A percentile compares a stretch with the other conserved stretches of the same genome.
phyloP scores from a whole-genome alignment of 2,888 invertebrate genomes.

The Lasius fuliginosus region DNA sequence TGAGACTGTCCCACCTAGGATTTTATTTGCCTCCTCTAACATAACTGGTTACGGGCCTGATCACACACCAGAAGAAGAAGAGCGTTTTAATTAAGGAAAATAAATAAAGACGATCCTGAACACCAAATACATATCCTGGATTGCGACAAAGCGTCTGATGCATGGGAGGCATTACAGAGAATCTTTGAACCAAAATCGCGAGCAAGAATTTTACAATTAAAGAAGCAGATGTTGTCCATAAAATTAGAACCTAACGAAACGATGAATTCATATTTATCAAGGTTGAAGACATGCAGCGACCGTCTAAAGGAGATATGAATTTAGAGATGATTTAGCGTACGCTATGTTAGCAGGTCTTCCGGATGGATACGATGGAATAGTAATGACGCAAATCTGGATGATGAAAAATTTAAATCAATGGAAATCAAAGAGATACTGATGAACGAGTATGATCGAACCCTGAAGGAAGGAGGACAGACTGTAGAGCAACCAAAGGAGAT shows the following conservation, averaged over 20 bases:
- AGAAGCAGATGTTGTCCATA: constrained; percentile 48
- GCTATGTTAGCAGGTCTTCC: too few species aligned
- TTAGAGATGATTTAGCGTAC: too few species aligned
- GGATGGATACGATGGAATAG: too few species aligned
- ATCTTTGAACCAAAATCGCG: constrained; percentile 55
- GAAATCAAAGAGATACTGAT: not conserved
- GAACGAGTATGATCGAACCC: not conserved
- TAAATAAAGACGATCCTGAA: constrained; percentile 39
- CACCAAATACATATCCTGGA: constrained; percentile 46
- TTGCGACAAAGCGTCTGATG: constrained; percentile 36
- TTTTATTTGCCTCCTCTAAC: too few species aligned
- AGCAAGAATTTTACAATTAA: constrained; percentile 49
- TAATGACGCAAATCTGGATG: too few species aligned
- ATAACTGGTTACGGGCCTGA: too few species aligned
- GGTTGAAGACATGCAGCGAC: constrained; percentile 51
- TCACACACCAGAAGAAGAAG: not conserved
- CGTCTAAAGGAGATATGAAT: constrained; percentile 16
- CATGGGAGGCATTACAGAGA: constrained; percentile 34
- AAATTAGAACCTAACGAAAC: constrained; percentile 42
- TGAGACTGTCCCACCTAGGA: too few species aligned
- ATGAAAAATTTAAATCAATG: too few species aligned
- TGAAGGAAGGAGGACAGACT: not conserved
- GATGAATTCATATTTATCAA: constrained; percentile 46
- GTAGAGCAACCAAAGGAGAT: constrained; percentile 14
- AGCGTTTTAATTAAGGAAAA: constrained; percentile 8